These are phyloP conservation scores for Dasypogon diadema DNA, from an alignment of 2,888 invertebrate genomes.

Conservation along the genomic window DNA sequence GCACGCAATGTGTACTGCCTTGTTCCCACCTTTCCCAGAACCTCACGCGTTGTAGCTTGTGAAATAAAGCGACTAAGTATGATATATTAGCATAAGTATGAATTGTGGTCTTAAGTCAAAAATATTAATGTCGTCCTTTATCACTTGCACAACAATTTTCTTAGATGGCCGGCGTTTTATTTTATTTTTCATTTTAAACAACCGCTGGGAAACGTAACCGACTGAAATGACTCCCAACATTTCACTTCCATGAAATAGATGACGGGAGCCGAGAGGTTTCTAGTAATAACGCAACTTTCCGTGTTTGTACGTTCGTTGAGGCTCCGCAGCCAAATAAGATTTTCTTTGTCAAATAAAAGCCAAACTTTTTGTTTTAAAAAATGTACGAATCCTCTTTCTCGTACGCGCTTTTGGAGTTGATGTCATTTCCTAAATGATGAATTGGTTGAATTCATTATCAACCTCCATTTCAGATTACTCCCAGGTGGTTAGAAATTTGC, in stretches of 20 bases:
- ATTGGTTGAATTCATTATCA: constrained; percentile 36
- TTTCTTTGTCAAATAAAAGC: constrained; percentile 21
- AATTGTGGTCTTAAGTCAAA: constrained; percentile 59
- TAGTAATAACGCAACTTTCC: background rate
- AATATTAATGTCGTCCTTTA: constrained; percentile 58
- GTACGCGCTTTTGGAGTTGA: constrained; percentile 18
- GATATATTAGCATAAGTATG: constrained; percentile 60
- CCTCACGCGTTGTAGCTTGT: constrained; percentile 34
- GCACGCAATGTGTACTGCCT: constrained; percentile 25
- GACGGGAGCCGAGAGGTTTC: constrained; percentile 1
- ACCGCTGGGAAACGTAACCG: constrained; percentile 30
- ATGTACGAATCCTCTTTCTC: constrained; percentile 16
- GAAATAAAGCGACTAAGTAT: constrained; percentile 56
- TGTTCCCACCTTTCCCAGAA: constrained; percentile 8
- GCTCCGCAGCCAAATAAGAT: constrained; percentile 1
- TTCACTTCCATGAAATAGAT: constrained; percentile 12
- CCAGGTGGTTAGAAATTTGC: background rate
- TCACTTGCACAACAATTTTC: constrained; percentile 48
- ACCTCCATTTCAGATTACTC: background rate
- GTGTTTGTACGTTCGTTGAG: background rate
- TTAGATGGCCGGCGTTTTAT: constrained; percentile 45
- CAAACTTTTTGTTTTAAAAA: constrained; percentile 28
- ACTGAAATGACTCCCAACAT: constrained; percentile 15
- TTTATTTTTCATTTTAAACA: constrained; percentile 45
- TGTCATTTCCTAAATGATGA: constrained; percentile 41